Base-by-base conservation (phyloP, 1,140 invertebrate species). In the Drosophila nigromelanica region DNA sequence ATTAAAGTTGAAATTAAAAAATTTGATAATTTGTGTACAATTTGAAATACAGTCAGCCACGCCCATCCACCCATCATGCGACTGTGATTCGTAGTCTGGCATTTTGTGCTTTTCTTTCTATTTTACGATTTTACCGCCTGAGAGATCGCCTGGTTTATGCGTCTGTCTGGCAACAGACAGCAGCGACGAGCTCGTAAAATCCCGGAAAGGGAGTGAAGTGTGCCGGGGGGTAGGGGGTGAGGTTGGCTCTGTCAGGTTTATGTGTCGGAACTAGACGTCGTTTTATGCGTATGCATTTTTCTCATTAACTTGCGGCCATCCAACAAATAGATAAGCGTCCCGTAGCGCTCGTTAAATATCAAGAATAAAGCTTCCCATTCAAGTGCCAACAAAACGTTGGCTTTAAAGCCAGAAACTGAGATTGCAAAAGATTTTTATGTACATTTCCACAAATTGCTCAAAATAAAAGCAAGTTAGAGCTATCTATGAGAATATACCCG, bases 1-100 rank as follows among this genome's bases (percentile, higher is more conserved):
- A 87, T 87, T 87, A 89, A 89, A 89, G 83, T 71, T 82, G 42
- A 82, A 89, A 82, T 89, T 76, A 87, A 82, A 87, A 87, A 82
- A 35, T 35, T 54, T 75, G 51, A 56, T 83, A 83, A 83, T 76
- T 82, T 81, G 78, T 74, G 56, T 78, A 59, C 72, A 83, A 60
- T 76, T 76, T 68, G 15, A 47, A 42, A 43, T 7, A 43, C 39
- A 10, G 21, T 39, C 52, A 47, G 30, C 7, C 58, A 37, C 33
- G 7, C 33, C 6, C 33, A 35, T 8, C 6, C 59, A 39, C 43
- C 52, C 45, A 14, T 30, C 24, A n/a, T 47, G 37, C 18, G 59
- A 27, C 55, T 43, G 55, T 45, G 60, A 54, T 60, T 72, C 37
- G 15, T 30, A 18, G 54, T 58, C 69, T 56, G 51, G 43, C 24